A percentile compares a stretch with the other conserved stretches of the same genome.
phyloP scores from a whole-genome alignment of 1,140 invertebrate genomes.

The Sesamia nonagrioides region DNA sequence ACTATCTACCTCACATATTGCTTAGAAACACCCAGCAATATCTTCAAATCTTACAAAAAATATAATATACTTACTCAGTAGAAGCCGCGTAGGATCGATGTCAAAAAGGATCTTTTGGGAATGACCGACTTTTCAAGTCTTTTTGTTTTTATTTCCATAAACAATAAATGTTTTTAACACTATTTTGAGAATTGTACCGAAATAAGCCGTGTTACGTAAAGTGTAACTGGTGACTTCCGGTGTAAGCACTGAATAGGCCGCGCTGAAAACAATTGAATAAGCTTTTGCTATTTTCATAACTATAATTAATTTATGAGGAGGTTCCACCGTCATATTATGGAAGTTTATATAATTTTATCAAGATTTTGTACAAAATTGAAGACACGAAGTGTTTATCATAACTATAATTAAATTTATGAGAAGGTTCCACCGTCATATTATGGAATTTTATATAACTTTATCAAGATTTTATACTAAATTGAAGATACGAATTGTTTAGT shows the following conservation, averaged over 20 bases:
- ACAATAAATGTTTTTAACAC: constrained; percentile 16
- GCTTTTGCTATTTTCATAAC: constrained; percentile 1
- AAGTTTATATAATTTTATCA: too few relatives aligned
- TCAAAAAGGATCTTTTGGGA: constrained; percentile 51
- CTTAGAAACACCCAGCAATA: constrained; percentile 56
- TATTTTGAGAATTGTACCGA: constrained; percentile 41
- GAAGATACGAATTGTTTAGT: too few relatives aligned
- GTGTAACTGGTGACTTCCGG: not conserved
- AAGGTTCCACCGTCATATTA: not conserved
- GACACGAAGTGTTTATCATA: too few relatives aligned
- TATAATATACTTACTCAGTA: constrained; percentile 57
- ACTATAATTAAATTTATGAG: too few relatives aligned
- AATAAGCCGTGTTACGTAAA: constrained; percentile 16
- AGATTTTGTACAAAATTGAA: too few relatives aligned
- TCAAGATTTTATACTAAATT: too few relatives aligned
- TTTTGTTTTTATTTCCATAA: constrained; percentile 56
- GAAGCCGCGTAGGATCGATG: constrained; percentile 46
- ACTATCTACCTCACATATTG: constrained; percentile 53
- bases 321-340: not conserved
- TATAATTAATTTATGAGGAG: not conserved
- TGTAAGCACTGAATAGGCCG: not conserved
- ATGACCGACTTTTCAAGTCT: constrained; percentile 50
- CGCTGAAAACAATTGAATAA: not conserved
- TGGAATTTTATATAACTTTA: too few relatives aligned
- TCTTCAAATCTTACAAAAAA: constrained; percentile 59